Conservation (phyloP, 2,888 invertebrate species). For the Parnassius smintheus region DNA sequence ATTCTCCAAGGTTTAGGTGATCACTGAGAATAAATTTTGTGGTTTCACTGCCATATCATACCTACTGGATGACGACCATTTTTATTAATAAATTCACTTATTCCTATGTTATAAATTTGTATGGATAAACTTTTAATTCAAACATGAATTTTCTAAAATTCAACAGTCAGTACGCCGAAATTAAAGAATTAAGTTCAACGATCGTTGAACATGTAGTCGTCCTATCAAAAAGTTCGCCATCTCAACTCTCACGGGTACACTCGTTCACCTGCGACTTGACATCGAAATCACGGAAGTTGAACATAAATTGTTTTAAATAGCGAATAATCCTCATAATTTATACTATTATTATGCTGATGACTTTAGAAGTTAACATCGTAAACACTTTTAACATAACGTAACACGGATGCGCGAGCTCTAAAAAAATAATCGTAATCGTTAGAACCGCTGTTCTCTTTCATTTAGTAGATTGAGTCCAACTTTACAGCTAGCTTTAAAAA, state of each 20-base stretch:
- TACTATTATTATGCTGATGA: slow-evolving; percentile 17
- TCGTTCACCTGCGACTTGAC: slow-evolving; percentile 11
- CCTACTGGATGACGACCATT: too few relatives aligned
- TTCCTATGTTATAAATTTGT: too few relatives aligned
- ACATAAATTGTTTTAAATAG: slow-evolving; percentile 14
- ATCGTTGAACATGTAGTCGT: too few relatives aligned
- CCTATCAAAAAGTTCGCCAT: not conserved
- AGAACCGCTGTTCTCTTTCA: slow-evolving; percentile 18
- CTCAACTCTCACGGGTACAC: not conserved
- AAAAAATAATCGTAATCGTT: slow-evolving; percentile 24
- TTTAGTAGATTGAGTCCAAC: slow-evolving; percentile 21
- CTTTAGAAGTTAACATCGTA: slow-evolving; percentile 6
- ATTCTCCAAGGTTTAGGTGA: too few relatives aligned
- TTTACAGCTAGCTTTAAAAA: slow-evolving; percentile 28
- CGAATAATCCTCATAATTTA: slow-evolving; percentile 15
- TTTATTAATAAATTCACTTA: too few relatives aligned
- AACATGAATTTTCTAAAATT: too few relatives aligned
- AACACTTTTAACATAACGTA: slow-evolving; percentile 13
- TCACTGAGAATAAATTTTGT: too few relatives aligned
- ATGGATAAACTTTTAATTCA: too few relatives aligned
- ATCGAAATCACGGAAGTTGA: slow-evolving; percentile 14
- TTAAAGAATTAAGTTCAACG: too few relatives aligned
- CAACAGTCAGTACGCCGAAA: too few relatives aligned
- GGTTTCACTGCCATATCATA: too few relatives aligned
- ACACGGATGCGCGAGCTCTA: slow-evolving; percentile 23